These are phyloP conservation scores for Nymphalis urticae DNA, from an alignment of 2,888 invertebrate species.

Conservation along the genomic window DNA sequence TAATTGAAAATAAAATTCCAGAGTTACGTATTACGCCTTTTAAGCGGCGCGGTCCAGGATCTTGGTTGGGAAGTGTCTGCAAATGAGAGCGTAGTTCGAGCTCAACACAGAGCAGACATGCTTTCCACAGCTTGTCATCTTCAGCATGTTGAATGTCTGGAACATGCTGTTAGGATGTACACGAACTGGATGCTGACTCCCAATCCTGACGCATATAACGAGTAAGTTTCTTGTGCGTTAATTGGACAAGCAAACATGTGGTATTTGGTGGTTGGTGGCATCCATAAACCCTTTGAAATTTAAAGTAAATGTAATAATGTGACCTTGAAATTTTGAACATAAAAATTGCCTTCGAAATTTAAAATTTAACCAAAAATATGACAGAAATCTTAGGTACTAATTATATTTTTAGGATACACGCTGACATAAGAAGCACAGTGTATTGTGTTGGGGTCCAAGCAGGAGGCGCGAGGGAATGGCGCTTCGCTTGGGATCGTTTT, in stretches of 20 bases:
- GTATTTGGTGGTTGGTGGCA: background rate
- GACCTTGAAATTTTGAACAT: too few relatives aligned
- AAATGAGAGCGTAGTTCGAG: conserved; percentile 84
- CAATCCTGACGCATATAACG: conserved; percentile 87
- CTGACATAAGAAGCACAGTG: conserved; percentile 90
- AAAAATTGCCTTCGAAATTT: too few relatives aligned
- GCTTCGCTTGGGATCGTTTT: conserved; percentile 92
- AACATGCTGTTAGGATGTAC: conserved; percentile 87
- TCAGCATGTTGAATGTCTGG: conserved; percentile 87
- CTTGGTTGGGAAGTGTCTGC: conserved; percentile 85
- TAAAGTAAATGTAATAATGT: background rate
- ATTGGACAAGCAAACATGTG: too few relatives aligned
- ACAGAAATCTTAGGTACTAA: too few relatives aligned
- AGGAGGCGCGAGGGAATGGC: conserved; percentile 93
- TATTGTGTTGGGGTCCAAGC: conserved; percentile 93
- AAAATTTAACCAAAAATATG: too few relatives aligned
- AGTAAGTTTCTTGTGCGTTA: conserved; percentile 79
- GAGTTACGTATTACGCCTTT: conserved; percentile 85
- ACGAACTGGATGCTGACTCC: conserved; percentile 88
- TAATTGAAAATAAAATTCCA: conserved; percentile 53
- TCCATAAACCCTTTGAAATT: too few relatives aligned
- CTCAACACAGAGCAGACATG: conserved; percentile 87
- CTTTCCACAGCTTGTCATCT: conserved; percentile 88
- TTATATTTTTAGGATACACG: conserved; percentile 84
- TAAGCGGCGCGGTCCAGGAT: conserved; percentile 85